Evolutionary conservation across 2,888 invertebrate species (phyloP), one percentile per base, ranked within the genome.

Genomic region (Bruchidius siliquastri): DNA sequence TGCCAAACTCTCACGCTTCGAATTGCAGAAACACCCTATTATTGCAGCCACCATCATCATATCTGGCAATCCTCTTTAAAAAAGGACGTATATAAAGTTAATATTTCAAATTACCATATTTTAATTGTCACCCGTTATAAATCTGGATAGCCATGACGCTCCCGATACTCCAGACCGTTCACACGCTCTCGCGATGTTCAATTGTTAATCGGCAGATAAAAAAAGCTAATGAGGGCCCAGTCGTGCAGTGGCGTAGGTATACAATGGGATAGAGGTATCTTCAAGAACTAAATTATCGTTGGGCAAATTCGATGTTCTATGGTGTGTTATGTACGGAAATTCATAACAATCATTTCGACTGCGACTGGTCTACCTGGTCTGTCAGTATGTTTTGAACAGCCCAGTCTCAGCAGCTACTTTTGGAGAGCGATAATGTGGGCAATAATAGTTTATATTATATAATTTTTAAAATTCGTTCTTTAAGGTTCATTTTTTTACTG

Each of bases 111-210:
- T 81, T 83, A 81, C 81, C 83, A 84, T 84, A 84, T 84, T 85
- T 85, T 85, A 85, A 85, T 85, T 85, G 85, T 85, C 84, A 81
- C 78, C 80, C 79, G 82, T 83, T 82, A 84, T 84, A 84, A 83
- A 84, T 83, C 81, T 82, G 82, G 84, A 49, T 49, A 49, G 49
- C 49, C 49, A 18, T 49, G 49, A 49, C 6, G 49, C 49, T 49
- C 49, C 49, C 49, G 49, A 13, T 18, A 49, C 72, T 72, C 69
- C 21, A 69, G 71, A 80, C 81, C 82, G 81, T 85, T 85, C 85
- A 85, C 85, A 85, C 85, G 85, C 83, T 85, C 82, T 82, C 82
- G 81, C 81, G 82, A 82, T 80, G 82, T 83, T 81, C 83, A 80
- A 84, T 83, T 83, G 84, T 83, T 80, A 79, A 78, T 80, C 78